Conservation (phyloP, 2,888 invertebrate genomes). For the Leptinotarsa peninsularis region DNA sequence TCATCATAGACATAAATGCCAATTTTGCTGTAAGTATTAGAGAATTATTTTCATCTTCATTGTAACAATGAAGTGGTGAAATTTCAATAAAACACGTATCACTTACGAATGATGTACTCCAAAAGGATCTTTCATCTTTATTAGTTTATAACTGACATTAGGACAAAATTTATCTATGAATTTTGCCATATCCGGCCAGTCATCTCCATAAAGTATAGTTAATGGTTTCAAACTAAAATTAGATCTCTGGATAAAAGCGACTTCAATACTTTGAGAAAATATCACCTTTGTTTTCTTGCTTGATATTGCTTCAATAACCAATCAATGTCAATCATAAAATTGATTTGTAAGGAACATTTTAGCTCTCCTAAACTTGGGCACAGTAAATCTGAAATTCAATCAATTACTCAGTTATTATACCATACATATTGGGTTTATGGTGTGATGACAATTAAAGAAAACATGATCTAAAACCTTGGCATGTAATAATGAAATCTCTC, state of each 20-base stretch:
- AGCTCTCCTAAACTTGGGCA: conserved; percentile 82
- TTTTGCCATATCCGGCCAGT: conserved; percentile 66
- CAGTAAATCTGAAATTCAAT: conserved; percentile 74
- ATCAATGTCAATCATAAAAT: conserved; percentile 91
- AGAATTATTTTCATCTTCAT: not conserved
- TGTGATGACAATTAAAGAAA: no score
- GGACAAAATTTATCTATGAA: conserved; percentile 70
- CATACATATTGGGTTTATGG: no score
- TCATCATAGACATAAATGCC: conserved; percentile 87
- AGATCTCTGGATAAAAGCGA: conserved; percentile 13
- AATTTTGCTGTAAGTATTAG: conserved; percentile 76
- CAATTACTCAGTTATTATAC: not conserved
- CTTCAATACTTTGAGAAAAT: conserved; percentile 28
- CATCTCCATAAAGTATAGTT: conserved; percentile 83
- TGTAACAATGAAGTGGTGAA: not conserved
- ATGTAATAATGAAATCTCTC: no score
- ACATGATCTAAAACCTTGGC: no score
- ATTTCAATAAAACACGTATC: not conserved
- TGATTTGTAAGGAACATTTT: conserved; percentile 85
- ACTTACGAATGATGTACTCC: conserved; percentile 90
- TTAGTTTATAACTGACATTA: conserved; percentile 75
- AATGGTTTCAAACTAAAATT: conserved; percentile 74
- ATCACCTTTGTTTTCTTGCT: conserved; percentile 78
- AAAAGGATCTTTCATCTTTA: conserved; percentile 82
- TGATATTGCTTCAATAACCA: conserved; percentile 91